Base-by-base conservation (phyloP, 2,888 invertebrate species). In the Sturmia bella region DNA sequence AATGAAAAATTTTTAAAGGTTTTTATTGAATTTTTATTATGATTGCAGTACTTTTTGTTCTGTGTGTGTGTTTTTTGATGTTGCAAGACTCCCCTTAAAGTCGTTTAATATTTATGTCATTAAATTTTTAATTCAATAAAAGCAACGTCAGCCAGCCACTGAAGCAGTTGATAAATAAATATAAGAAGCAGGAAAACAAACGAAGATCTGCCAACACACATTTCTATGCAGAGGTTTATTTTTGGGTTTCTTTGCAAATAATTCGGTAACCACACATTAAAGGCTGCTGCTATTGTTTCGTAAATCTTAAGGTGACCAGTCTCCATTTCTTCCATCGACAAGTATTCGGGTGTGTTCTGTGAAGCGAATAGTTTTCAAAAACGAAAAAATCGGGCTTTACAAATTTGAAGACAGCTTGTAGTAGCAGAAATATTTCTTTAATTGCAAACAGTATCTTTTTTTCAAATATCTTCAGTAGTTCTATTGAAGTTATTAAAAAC, bases 101-200 rank as follows among this genome's bases (percentile, higher is more conserved):
- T 79, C 78, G 43, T 82, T 82, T 74, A 79, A 79, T 82, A 78
- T 82, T 82, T 82, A 68, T 78, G 78, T 78, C 74, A 82, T 82
- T 82, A 78, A 82, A 70, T 61, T 70, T 70, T 79, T 82, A 70
- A 66, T 79, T 78, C 82, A 82, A 66, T 68, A 63, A 56, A 69
- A 78, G n/a, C 13, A 54, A 43, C 61, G 15, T 15, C 50, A 63
- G 37, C 15, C 50, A 63, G 37, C 15, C 19, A 15, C 19, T 43
- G 13, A 9, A 12, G 56, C 48, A 75, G 57, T 27, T 27, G 66
- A 39, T 69, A 27, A 72, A 19, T 21, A 48, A 9, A 1, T 7
- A 32, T 32, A 3, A 32, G 32, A 7, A 57, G 27, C 15, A 59
- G 13, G 0, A 52, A 50, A 48, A 56, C n/a, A 43, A 39, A 56